These are phyloP conservation scores for Bombus pyrosoma DNA, from an alignment of 1,140 invertebrate genomes.

Conservation along the genomic window DNA sequence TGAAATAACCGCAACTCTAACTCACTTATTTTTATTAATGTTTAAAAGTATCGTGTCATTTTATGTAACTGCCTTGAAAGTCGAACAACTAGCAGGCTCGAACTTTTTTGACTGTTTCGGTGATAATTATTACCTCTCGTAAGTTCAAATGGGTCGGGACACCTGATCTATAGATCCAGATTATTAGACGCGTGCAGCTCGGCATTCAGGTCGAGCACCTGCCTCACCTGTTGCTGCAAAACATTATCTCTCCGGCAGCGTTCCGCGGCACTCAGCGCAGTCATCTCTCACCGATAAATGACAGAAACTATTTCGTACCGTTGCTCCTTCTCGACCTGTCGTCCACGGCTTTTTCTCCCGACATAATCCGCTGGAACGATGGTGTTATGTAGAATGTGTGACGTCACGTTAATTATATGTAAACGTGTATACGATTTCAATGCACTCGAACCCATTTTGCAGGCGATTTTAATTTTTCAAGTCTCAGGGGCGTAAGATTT, in stretches of 20 bases:
- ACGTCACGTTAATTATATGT: conserved; percentile 13
- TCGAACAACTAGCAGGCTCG: not conserved
- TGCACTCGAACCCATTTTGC: not conserved
- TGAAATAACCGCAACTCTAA: too few relatives aligned
- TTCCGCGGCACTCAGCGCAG: conserved; percentile 69
- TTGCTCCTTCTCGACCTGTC: conserved; percentile 44
- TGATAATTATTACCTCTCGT: conserved; percentile 70
- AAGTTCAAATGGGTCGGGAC: conserved; percentile 71
- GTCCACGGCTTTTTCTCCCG: conserved; percentile 41
- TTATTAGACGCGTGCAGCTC: conserved; percentile 80
- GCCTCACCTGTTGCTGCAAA: conserved; percentile 83
- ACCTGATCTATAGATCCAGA: conserved; percentile 81
- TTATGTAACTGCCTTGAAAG: not conserved
- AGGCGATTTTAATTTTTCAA: not conserved
- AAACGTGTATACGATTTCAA: not conserved
- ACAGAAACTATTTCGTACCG: conserved; percentile 74
- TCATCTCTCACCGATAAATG: conserved; percentile 79
- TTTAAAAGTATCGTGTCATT: not conserved
- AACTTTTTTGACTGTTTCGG: conserved; percentile 16
- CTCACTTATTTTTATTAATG: too few relatives aligned
- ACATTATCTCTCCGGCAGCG: conserved; percentile 79
- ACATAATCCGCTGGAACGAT: conserved; percentile 38
- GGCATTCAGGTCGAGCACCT: conserved; percentile 82
- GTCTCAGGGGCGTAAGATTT: not conserved
- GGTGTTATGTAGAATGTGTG: conserved; percentile 18